A percentile compares a stretch with the other conserved stretches of the same genome.
Conservation (phyloP, 2,797 vertebrate species). For the Salmo trutta region DNA sequence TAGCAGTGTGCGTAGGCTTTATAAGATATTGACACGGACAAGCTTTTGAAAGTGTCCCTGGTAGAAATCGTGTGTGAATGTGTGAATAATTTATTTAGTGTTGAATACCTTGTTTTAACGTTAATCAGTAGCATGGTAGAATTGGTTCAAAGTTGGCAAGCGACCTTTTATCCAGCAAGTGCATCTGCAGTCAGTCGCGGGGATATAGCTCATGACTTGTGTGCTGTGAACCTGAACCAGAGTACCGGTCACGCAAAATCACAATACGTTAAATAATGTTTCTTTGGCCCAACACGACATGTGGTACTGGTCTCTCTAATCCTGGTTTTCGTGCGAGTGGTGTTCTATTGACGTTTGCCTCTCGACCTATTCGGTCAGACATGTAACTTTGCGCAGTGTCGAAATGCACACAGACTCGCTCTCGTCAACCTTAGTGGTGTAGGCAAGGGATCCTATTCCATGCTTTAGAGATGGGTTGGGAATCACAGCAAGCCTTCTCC, state of each 20-base stretch:
- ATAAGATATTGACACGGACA: background rate
- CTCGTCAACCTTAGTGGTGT: background rate
- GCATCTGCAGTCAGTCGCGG: constrained; percentile 16
- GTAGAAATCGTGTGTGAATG: background rate
- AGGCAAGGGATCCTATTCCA: background rate
- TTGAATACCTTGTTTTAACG: background rate
- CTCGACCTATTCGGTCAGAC: constrained; percentile 27
- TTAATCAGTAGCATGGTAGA: background rate
- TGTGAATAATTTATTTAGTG: background rate
- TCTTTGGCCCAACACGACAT: background rate
- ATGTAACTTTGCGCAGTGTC: constrained; percentile 9
- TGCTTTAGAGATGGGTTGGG: background rate
- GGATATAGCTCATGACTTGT: constrained; percentile 19
- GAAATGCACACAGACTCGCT: background rate
- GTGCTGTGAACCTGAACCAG: constrained; percentile 46
- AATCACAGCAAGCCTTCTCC: background rate
- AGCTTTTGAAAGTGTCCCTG: background rate
- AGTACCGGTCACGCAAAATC: constrained; percentile 30
- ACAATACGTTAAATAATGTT: constrained; percentile 17
- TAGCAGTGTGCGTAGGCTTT: background rate
- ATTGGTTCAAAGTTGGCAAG: constrained; percentile 24
- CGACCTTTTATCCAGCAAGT: constrained; percentile 16
- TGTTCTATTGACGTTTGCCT: constrained; percentile 22
- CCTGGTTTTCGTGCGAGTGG: constrained; percentile 23
- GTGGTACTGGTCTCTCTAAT: constrained; percentile 33